phyloP scores from a whole-genome alignment of 2,797 vertebrate genomes.

The Lophius americanus region DNA sequence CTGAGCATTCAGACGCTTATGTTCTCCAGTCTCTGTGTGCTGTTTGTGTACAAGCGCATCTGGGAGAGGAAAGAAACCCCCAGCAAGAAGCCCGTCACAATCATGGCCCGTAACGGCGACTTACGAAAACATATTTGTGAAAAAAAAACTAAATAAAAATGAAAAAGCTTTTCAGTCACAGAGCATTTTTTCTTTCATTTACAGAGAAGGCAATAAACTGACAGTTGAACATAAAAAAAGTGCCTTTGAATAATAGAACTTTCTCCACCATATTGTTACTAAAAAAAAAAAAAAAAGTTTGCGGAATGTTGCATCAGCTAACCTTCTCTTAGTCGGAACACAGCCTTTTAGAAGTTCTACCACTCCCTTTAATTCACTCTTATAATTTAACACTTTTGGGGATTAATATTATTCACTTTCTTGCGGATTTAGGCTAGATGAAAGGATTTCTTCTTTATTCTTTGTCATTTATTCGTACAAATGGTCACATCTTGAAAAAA shows the following conservation, averaged over 20 bases:
- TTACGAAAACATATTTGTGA: constrained; percentile 57
- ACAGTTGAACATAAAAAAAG: constrained; percentile 10
- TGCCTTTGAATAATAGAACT: constrained; percentile 6
- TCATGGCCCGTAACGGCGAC: constrained; percentile 69
- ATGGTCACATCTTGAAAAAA: too few species aligned
- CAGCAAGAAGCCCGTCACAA: constrained; percentile 65
- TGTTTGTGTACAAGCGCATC: constrained; percentile 73
- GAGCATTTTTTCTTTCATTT: constrained; percentile 55
- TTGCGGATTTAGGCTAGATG: too few species aligned
- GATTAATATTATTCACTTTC: too few species aligned
- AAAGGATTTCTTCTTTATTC: too few species aligned
- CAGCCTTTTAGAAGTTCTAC: not conserved
- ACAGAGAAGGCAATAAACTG: constrained; percentile 43
- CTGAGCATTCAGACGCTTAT: constrained; percentile 72
- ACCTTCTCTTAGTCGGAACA: too few species aligned
- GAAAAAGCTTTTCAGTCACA: constrained; percentile 26
- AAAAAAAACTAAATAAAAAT: constrained; percentile 22
- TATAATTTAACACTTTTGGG: too few species aligned
- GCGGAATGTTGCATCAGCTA: not conserved
- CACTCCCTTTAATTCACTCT: too few species aligned
- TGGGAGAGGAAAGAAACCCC: constrained; percentile 43
- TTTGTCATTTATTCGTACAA: too few species aligned
- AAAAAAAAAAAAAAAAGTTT: too few species aligned
- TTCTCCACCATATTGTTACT: not conserved
- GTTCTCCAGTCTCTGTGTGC: constrained; percentile 51